These are phyloP conservation scores for Prenolepis imparis DNA, from an alignment of 2,888 invertebrate genomes.

Conservation along the genomic window DNA sequence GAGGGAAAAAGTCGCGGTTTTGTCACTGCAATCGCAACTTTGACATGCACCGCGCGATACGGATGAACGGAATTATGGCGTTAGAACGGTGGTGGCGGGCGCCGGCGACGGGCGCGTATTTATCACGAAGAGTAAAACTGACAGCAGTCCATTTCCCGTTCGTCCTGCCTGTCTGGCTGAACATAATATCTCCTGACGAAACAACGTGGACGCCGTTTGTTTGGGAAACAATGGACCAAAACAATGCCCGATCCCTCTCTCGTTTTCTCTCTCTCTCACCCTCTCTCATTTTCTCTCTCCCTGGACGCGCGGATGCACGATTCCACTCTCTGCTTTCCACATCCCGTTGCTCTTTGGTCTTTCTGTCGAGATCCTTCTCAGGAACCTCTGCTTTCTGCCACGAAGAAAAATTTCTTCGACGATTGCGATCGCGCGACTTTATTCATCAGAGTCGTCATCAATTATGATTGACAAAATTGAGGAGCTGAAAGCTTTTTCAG, in stretches of 20 bases:
- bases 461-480: not conserved
- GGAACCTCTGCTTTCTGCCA: constrained; percentile 19
- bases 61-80: constrained; percentile 63
- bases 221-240: constrained; percentile 85
- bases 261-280: constrained; percentile 65
- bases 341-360: constrained; percentile 67
- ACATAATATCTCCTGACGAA: constrained; percentile 85
- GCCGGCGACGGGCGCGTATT: constrained; percentile 78
- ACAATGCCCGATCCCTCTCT: constrained; percentile 82
- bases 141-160: constrained; percentile 86
- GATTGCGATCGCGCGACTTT: not conserved
- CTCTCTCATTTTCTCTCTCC: constrained; percentile 68
- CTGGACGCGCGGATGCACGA: constrained; percentile 66
- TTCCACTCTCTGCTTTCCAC: constrained; percentile 65
- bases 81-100: constrained; percentile 31
- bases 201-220: constrained; percentile 85
- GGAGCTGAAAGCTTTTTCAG: not conserved
- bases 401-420: constrained; percentile 31
- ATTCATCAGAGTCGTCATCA: not conserved
- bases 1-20: not conserved
- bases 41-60: constrained; percentile 23
- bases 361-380: constrained; percentile 62
- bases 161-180: constrained; percentile 83
- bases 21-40: constrained; percentile 35
- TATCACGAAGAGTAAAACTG: constrained; percentile 85